Conservation (phyloP, 35 echinoderm and acorn worm genomes). For the Nesometra sesokonis region DNA sequence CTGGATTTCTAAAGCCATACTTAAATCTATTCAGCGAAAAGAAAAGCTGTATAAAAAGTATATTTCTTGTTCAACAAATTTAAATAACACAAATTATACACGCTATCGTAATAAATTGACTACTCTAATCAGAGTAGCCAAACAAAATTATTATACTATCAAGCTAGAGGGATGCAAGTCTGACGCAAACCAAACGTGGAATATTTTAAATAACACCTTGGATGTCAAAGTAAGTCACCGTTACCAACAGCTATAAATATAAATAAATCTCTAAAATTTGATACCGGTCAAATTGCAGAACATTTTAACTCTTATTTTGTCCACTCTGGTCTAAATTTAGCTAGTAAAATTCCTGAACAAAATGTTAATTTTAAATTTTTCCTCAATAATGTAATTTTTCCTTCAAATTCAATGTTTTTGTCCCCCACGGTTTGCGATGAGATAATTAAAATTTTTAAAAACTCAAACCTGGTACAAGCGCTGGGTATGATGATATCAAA, state of each 20-base stretch:
- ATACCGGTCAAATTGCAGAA: not conserved
- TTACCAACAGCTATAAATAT: no score
- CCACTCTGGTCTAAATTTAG: conserved; percentile 16
- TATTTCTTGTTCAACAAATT: not conserved
- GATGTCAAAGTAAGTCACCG: not conserved
- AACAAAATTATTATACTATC: not conserved
- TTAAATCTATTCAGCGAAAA: not conserved
- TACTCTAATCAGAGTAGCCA: not conserved
- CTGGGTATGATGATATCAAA: conserved; percentile 20
- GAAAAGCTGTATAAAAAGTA: not conserved
- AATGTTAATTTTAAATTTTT: not conserved
- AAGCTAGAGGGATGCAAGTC: not conserved
- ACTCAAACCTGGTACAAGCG: not conserved
- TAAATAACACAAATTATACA: not conserved
- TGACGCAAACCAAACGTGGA: not conserved
- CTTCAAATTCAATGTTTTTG: conserved; percentile 16
- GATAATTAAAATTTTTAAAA: conserved; percentile 8
- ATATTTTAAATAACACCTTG: not conserved
- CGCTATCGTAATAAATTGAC: not conserved
- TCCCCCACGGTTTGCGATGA: conserved; percentile 2
- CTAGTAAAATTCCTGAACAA: conserved; percentile 1
- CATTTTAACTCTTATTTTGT: conserved; percentile 38
- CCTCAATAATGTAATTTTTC: not conserved
- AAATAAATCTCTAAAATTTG: no score
- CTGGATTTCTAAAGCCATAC: not conserved